Conservation (phyloP, 2,888 invertebrate genomes). For the Campopleginae sp. region DNA sequence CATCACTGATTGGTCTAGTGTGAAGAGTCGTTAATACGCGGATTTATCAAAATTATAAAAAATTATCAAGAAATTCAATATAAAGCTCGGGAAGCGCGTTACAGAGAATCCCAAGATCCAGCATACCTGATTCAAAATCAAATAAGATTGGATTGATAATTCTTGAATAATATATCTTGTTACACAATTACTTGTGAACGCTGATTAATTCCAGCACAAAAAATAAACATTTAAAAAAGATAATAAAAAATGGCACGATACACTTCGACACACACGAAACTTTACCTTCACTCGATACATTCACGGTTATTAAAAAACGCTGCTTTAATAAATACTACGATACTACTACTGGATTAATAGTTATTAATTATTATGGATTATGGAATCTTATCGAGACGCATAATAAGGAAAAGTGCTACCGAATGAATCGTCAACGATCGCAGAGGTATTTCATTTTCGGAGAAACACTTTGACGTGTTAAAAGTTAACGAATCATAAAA, state of each 20-base stretch:
- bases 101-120: constrained; percentile 7
- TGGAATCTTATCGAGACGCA: constrained; percentile 38
- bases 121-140: constrained; percentile 12
- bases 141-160: constrained; percentile 24
- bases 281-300: constrained; percentile 39
- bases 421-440: constrained; percentile 38
- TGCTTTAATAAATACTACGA: constrained; percentile 51
- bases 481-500: constrained; percentile 20
- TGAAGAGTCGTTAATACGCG: no score
- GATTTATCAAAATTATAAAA: neutral
- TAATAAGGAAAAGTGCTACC: constrained; percentile 49
- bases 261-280: constrained; percentile 43
- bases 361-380: constrained; percentile 47
- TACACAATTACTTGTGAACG: constrained; percentile 45
- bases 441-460: constrained; percentile 43
- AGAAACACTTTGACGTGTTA: constrained; percentile 49
- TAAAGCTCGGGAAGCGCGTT: neutral
- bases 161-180: constrained; percentile 43
- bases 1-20: no score
- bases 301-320: constrained; percentile 47
- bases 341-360: constrained; percentile 52
- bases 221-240: constrained; percentile 33
- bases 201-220: constrained; percentile 35
- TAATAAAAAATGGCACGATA: constrained; percentile 48
- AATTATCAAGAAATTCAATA: neutral